Evolutionary conservation across 2,113 vertebrate species (phyloP).

Genomic region (Prunella fulvescens): DNA sequence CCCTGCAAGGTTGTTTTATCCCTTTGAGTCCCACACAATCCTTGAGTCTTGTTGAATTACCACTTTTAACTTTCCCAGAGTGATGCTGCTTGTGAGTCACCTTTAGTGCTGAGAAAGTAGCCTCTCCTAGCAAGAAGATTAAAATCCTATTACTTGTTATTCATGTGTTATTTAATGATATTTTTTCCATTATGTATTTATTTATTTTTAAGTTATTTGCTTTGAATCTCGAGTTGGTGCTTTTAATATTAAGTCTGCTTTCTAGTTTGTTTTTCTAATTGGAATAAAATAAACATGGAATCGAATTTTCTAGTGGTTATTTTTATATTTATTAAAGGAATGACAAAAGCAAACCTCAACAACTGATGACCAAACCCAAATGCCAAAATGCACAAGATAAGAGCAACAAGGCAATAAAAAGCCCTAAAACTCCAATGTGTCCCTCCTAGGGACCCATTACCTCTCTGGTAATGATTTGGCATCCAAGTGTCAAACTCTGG

Average conservation of each 20-base stretch:
- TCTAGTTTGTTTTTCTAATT: constrained; percentile 37
- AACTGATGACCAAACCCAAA: neutral
- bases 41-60: neutral
- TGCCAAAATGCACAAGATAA: neutral
- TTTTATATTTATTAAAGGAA: neutral
- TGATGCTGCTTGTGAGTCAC: constrained; percentile 50
- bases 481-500: neutral
- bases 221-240: neutral
- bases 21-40: neutral
- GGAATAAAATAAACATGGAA: constrained; percentile 32
- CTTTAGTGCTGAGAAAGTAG: constrained; percentile 27
- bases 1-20: constrained; percentile 7
- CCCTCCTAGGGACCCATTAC: neutral
- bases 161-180: constrained; percentile 63
- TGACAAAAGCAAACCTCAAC: neutral
- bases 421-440: neutral
- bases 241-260: constrained; percentile 43
- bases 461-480: neutral
- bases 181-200: constrained; percentile 59
- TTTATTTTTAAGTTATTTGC: constrained; percentile 61
- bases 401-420: neutral
- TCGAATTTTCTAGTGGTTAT: neutral
- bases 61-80: neutral
- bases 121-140: constrained; percentile 45
- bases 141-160: constrained; percentile 58